These are phyloP conservation scores for Luidia sarsii DNA, from an alignment of 53 echinoderm and acorn worm species.

Conservation along the genomic window DNA sequence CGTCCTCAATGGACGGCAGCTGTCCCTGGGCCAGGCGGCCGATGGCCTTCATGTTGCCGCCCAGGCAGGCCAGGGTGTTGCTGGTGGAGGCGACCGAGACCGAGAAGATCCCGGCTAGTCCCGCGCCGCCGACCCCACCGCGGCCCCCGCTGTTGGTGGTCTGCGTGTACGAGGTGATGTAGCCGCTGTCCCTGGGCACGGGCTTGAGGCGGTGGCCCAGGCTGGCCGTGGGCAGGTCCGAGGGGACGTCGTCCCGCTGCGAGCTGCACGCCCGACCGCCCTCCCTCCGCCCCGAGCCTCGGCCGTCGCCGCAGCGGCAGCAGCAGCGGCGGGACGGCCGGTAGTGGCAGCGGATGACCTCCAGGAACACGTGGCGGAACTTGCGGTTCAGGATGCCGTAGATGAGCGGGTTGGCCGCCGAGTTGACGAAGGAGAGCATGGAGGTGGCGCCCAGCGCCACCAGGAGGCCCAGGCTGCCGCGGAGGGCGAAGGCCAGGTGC, in stretches of 20 bases:
- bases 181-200: conserved; percentile 70
- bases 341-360: conserved; percentile 59
- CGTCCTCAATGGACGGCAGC: conserved; percentile 66
- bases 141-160: conserved; percentile 34
- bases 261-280: not conserved
- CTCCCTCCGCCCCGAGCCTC: conserved; percentile 10
- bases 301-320: no score
- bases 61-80: conserved; percentile 59
- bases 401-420: conserved; percentile 89
- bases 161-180: conserved; percentile 53
- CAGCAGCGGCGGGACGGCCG: conserved; percentile 44
- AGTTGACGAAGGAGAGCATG: conserved; percentile 81
- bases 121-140: not conserved
- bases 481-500: conserved; percentile 66
- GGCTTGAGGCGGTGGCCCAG: conserved; percentile 43
- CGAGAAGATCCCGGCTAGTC: conserved; percentile 39
- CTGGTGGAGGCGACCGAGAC: conserved; percentile 63
- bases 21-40: conserved; percentile 51
- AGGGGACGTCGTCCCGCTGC: conserved; percentile 35
- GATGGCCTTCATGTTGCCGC: conserved; percentile 51
- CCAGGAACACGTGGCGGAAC: conserved; percentile 85
- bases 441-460: conserved; percentile 78
- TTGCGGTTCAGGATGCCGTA: conserved; percentile 92
- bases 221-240: conserved; percentile 46
- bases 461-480: conserved; percentile 27